Evolutionary conservation across 2,113 vertebrate genomes (phyloP), one percentile per base, ranked within the genome.

Genomic region (Brachirus orientalis): DNA sequence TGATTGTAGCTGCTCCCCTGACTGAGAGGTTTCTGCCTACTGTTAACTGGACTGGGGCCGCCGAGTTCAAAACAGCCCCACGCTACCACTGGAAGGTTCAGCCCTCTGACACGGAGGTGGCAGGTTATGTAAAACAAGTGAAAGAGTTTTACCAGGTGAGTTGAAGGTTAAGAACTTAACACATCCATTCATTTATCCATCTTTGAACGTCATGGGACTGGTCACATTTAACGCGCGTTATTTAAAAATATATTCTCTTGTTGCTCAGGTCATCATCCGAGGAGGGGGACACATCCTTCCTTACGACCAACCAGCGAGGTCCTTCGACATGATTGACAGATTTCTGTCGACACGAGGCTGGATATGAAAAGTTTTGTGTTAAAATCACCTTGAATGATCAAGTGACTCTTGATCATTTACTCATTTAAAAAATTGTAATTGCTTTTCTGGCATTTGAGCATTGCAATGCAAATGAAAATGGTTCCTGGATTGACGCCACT

Each of bases 261-360:
- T 60, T 33, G 6, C 8, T 2, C 69, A 98, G 93, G 91, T 95
- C 11, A 92, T 96, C 62, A 86, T 96, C 78, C 84, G 94, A 80
- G 95, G 94, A 64, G 95, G 93, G 61, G 94, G 94, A 57, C 93
- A 95, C 75, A 94, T 95, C 79, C 87, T 96, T 66, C 92, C 93
- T 8, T 92, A 94, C 12, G 90, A 95, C 85, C 94, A 96, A 63
- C 94, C 95, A 36, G 92, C 90, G 66, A 91, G 94, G 72, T 80
- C 94, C 48, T 94, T 95, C 65, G 92, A 94, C 66, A 94, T 95
- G 95, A 95, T 94, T 44, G 94, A 95, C 69, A 91, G 94, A 67
- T 96, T 96, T 85, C 90, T 96, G 44, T 94, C 91, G 18, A 92
- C 77, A 8, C 92, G 53, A 75, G 93, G 91, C 62, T 92, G 92